phyloP scores from a whole-genome alignment of 2,888 invertebrate genomes.

The Cosmia trapezina region DNA sequence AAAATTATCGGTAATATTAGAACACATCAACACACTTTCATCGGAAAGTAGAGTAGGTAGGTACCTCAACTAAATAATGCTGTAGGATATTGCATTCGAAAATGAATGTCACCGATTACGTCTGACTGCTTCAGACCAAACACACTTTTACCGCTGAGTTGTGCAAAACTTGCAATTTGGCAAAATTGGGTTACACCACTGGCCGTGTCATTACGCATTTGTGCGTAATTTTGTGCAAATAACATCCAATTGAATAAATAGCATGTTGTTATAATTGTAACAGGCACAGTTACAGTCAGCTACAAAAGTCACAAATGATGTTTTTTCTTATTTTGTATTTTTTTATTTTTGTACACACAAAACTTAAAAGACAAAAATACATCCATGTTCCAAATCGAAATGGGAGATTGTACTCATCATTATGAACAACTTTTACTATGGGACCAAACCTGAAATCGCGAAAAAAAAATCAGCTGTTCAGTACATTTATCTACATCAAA shows the following conservation, averaged over 20 bases:
- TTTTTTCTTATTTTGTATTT: not conserved
- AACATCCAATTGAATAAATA: slow-evolving; percentile 12
- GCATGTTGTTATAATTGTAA: not conserved
- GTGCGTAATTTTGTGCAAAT: slow-evolving; percentile 27
- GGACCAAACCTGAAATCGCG: too few species aligned
- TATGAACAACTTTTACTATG: too few species aligned
- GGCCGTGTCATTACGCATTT: slow-evolving; percentile 20
- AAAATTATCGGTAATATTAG: not conserved
- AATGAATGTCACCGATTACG: slow-evolving; percentile 26
- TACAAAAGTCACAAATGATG: not conserved
- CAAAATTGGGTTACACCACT: slow-evolving; percentile 35
- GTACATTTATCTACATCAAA: too few species aligned
- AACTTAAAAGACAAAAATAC: not conserved
- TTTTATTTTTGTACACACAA: not conserved
- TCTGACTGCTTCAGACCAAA: not conserved
- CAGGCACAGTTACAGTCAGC: too few species aligned
- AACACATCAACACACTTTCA: too few species aligned
- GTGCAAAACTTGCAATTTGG: slow-evolving; percentile 31
- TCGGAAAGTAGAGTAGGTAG: too few species aligned
- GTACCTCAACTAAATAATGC: not conserved
- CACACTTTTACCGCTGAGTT: slow-evolving; percentile 13
- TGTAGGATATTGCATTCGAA: slow-evolving; percentile 6
- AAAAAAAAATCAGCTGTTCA: too few species aligned
- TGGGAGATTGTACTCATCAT: too few species aligned
- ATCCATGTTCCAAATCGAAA: too few species aligned